Evolutionary conservation across 2,888 invertebrate species (phyloP), one percentile per base, ranked within the genome.

Genomic region (Thecocarcelia acutangulata): DNA sequence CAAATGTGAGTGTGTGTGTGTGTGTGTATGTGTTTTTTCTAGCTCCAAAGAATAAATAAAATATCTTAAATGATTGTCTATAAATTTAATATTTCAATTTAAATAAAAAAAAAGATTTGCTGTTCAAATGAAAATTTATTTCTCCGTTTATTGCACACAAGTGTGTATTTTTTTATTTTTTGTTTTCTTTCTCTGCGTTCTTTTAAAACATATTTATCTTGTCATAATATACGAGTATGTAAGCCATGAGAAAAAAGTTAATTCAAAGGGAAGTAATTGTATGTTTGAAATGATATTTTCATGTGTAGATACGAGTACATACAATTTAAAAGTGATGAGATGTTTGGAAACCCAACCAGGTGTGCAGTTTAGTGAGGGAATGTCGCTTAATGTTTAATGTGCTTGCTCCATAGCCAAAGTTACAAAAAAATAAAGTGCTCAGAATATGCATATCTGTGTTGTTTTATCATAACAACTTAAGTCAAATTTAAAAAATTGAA

Each of bases 31-130:
- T n/a, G 19, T 44, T 37, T 13, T 15, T 40, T 44, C n/a, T 17
- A 40, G 3, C 17, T 70, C 59, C 11, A 33, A 48, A 40, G 44
- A 64, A 72, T 33, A 33, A 40, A 12, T 74, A 42, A 74, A 66
- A 70, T 82, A 69, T 78, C 58, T 58, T 56, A 52, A 74, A 58
- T 28, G 64, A 54, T 78, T 63, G 74, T 78, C 82, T 54, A 78
- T 74, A 82, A 82, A 78, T 82, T 78, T 64, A 70, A 82, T 82
- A 82, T 74, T 82, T 82, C 82, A 82, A 78, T 78, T 78, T 73
- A 72, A 76, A 76, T 61, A 66, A 58, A 33, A 66, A 58, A 33
- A 50, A 63, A 17, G 6, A 42, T 42, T 66, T 54, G 17, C 21
- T 19, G 19, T 72, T 72, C 19, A 73, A 74, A 74, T 82, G 58